phyloP scores from a whole-genome alignment of 2,888 invertebrate species.

The Stenolophus ochropezus region DNA sequence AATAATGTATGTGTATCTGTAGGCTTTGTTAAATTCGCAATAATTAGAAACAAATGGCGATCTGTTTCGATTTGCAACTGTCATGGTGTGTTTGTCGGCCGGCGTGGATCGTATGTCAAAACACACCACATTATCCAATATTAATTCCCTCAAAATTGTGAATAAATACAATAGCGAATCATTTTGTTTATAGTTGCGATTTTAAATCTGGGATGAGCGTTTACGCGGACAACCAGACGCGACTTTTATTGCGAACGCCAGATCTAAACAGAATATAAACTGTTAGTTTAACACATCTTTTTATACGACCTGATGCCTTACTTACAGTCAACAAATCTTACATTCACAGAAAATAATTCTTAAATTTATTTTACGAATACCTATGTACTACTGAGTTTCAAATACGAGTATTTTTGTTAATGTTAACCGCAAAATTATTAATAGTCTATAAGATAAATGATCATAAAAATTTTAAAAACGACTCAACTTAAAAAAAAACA shows the following conservation, averaged over 20 bases:
- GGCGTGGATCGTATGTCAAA: slow-evolving; percentile 17
- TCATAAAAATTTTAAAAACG: too few relatives aligned
- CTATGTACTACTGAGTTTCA: too few relatives aligned
- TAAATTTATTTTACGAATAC: too few relatives aligned
- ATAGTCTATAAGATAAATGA: too few relatives aligned
- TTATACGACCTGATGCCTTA: too few relatives aligned
- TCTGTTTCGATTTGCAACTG: slow-evolving; percentile 22
- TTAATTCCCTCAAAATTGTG: slow-evolving; percentile 35
- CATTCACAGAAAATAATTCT: too few relatives aligned
- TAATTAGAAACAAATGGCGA: slow-evolving; percentile 1
- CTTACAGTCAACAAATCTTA: too few relatives aligned
- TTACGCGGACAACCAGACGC: neutral
- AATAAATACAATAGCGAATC: neutral
- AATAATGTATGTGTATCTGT: neutral
- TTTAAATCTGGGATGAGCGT: neutral
- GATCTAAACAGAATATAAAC: neutral
- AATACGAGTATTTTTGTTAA: too few relatives aligned
- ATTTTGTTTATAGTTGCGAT: slow-evolving; percentile 10
- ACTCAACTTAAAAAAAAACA: too few relatives aligned
- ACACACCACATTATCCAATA: slow-evolving; percentile 32
- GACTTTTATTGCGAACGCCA: neutral
- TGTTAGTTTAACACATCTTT: neutral
- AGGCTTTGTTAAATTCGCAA: neutral
- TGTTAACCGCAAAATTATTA: too few relatives aligned
- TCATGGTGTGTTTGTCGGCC: slow-evolving; percentile 28